Percentiles rank a stretch among this genome's conserved stretches.
phyloP scores from a whole-genome alignment of 2,113 vertebrate genomes.

The Puntigrus tetrazona region DNA sequence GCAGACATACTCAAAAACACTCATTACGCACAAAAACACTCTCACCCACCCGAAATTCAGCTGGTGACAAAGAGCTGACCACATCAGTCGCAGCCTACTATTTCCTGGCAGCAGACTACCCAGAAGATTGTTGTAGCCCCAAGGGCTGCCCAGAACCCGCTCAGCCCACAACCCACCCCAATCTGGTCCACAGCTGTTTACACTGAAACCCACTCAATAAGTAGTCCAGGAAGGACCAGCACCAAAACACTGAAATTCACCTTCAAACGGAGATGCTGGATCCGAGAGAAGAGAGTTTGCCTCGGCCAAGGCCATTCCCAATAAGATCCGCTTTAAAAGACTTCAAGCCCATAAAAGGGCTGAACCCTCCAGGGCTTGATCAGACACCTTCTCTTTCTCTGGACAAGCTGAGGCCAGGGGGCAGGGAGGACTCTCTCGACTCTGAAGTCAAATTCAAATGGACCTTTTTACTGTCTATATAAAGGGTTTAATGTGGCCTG shows the following conservation, averaged over 20 bases:
- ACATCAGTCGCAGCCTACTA: slow-evolving; percentile 88
- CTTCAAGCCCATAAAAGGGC: slow-evolving; percentile 60
- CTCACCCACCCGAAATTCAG: slow-evolving; percentile 65
- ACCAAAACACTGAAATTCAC: slow-evolving; percentile 34
- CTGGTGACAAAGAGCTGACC: slow-evolving; percentile 88
- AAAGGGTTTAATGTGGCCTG: slow-evolving; percentile 61
- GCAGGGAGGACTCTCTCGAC: slow-evolving; percentile 48
- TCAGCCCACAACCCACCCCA: slow-evolving; percentile 56
- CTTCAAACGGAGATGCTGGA: slow-evolving; percentile 42
- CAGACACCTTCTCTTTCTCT: slow-evolving; percentile 40
- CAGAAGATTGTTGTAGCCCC: slow-evolving; percentile 58
- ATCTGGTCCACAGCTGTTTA: slow-evolving; percentile 76
- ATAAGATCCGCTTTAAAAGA: slow-evolving; percentile 58
- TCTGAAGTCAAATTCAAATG: slow-evolving; percentile 72
- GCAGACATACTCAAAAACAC: neutral
- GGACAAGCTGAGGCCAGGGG: slow-evolving; percentile 41
- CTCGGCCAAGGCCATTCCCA: slow-evolving; percentile 12
- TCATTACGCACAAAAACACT: slow-evolving; percentile 66
- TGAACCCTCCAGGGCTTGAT: slow-evolving; percentile 46
- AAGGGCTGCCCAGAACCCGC: slow-evolving; percentile 33
- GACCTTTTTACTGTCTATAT: slow-evolving; percentile 68
- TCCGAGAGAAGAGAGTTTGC: slow-evolving; percentile 20
- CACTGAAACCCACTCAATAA: slow-evolving; percentile 56
- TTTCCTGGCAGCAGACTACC: slow-evolving; percentile 84
- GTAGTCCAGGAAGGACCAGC: slow-evolving; percentile 48